Base-by-base conservation (phyloP, 2,888 invertebrate species). In the Hypsopygia costalis region DNA sequence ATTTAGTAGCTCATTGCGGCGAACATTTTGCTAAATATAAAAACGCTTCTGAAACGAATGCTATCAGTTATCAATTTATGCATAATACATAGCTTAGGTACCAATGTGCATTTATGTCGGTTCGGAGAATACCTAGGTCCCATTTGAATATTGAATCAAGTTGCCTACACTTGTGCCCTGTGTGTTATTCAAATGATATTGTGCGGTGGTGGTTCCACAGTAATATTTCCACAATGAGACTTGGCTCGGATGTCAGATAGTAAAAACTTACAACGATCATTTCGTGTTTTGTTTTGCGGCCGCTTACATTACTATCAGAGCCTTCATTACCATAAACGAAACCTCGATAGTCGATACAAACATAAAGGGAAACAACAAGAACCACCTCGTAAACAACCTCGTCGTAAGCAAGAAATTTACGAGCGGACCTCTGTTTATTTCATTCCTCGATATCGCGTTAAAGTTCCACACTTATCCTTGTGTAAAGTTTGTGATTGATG, bases 391-490 rank as follows among this genome's bases (percentile, higher is more conserved):
- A 58, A 65, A 66, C 56, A 52, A 51, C 49, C 47, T 49, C 47
- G 54, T 54, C 50, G 54, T 59, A 51, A 51, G 49, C 53, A 51
- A 41, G 36, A 45, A 63, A 69, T 74, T 70, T 68, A 74, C 62
- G 64, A 52, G 34, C 56, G 43, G 46, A 47, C 59, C 58, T 58
- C 61, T 63, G 68, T 64, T 70, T 69, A 58, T 60, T 61, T 58
- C 55, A 51, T 46, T 47, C 41, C 38, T 40, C 30, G 21, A 42
- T 40, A 41, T 47, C 43, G 44, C 42, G 40, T 47, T 47, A 44
- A 11, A 49, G 41, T 51, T 44, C 40, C 33, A 34, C 47, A 36
- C 42, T 49, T 46, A 54, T 49, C 49, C 50, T 40, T 37, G 42
- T 49, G 49, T n/a, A n/a, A 55, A 51, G 44, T 53, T 44, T 47